Evolutionary conservation across 1,140 invertebrate species (phyloP), one percentile per base, ranked within the genome.

Genomic region (Drosophila ohnishii): DNA sequence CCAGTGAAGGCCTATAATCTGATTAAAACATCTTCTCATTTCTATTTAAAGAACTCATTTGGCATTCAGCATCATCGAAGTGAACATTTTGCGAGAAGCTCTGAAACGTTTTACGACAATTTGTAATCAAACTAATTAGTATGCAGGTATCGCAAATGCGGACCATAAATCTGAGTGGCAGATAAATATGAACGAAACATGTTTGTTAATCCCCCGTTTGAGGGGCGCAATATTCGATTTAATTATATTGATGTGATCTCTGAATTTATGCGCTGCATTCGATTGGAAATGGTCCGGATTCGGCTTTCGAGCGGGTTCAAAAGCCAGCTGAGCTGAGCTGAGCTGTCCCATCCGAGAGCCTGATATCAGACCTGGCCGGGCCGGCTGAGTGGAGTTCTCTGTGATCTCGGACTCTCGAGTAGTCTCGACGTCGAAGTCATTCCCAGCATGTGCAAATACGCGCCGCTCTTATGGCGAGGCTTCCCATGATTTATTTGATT

Each of bases 401-500:
- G 61, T 30, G 64, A 66, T 65, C 64, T 66, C 42, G 42, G 64
- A 53, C 32, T 35, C 61, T 65, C 44, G 34, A 66, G 64, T 39
- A 50, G 64, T 65, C 64, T 66, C 61, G 44, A 65, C 65, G 32
- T 65, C 51, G 34, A 35, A 53, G 51, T 42, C 64, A 48, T 65
- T 66, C 64, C 44, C 64, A 65, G 60, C 64, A 66, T 66, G 60
- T 66, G 64, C 64, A 66, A 66, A 66, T 66, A 66, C 64, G 61
- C 64, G 22, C 19, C 34, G 37, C 34, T 66, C 64, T 39, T 53
- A 48, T 32, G 34, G 60, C 25, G 62, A 22, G 34, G 25, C 64
- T 66, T 66, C 61, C 61, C 61, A 66, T 66, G 62, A 73, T 78
- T 83, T 83, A 70, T 83, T 75, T 84, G 80, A 79, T 82, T 82